These are phyloP conservation scores for Peromyscus nudipes DNA, from an alignment of 2,797 vertebrate species.

Conservation along the genomic window DNA sequence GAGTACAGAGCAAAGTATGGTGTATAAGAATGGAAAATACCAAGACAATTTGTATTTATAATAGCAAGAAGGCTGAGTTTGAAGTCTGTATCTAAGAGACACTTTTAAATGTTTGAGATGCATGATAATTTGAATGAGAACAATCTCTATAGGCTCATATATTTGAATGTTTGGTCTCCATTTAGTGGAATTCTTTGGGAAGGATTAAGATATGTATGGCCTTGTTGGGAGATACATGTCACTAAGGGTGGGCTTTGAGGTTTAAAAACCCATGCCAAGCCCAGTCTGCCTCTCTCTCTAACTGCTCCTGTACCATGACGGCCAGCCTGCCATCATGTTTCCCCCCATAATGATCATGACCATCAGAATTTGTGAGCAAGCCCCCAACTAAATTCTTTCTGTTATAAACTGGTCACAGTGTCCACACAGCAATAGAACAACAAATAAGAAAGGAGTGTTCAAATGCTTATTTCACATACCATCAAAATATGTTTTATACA, in stretches of 20 bases:
- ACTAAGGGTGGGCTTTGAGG: neutral
- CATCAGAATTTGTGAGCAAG: neutral
- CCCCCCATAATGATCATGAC: neutral
- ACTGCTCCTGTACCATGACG: neutral
- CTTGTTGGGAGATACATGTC: neutral
- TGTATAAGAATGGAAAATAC: neutral
- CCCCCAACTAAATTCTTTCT: neutral
- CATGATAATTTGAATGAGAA: neutral
- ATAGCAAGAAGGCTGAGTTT: neutral
- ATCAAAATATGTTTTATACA: neutral
- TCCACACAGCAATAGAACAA: neutral
- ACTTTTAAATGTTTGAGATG: neutral
- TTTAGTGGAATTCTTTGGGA: neutral
- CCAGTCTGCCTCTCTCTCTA: neutral
- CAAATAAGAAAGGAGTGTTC: neutral
- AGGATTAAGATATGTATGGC: too few relatives aligned
- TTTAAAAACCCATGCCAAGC: neutral
- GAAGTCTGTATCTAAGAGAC: neutral
- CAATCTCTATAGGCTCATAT: neutral
- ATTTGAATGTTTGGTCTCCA: neutral
- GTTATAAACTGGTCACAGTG: neutral
- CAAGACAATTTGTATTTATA: neutral
- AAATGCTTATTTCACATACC: neutral
- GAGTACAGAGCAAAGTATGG: neutral
- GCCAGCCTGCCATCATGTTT: too few relatives aligned